phyloP scores from a whole-genome alignment of 1,140 invertebrate genomes.

The Branchinecta lynchi region DNA sequence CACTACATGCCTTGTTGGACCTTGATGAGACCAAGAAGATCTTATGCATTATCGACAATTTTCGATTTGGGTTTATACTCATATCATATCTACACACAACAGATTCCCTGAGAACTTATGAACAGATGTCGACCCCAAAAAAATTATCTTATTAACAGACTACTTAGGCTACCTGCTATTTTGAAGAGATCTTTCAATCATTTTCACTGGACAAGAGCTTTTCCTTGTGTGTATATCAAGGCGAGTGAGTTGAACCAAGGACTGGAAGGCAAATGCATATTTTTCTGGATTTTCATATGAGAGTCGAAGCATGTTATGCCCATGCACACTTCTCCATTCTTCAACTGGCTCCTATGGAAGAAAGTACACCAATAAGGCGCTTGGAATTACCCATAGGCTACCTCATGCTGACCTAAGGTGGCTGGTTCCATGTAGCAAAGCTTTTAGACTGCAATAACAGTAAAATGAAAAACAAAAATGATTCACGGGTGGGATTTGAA shows the following conservation, averaged over 20 bases:
- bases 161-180: slow-evolving; percentile 42
- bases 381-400: too few relatives aligned
- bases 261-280: slow-evolving; percentile 72
- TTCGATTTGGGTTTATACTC: not conserved
- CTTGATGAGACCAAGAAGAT: not conserved
- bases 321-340: slow-evolving; percentile 62
- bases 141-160: not conserved
- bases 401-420: too few relatives aligned
- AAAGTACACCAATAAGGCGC: too few relatives aligned
- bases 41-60: not conserved
- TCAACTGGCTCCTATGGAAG: slow-evolving; percentile 52
- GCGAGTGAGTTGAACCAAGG: slow-evolving; percentile 76
- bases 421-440: too few relatives aligned
- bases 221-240: slow-evolving; percentile 52
- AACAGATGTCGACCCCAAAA: not conserved
- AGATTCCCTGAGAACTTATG: not conserved
- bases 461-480: too few relatives aligned
- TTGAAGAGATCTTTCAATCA: slow-evolving; percentile 76
- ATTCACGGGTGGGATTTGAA: too few relatives aligned
- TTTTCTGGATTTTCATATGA: slow-evolving; percentile 66
- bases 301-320: slow-evolving; percentile 66
- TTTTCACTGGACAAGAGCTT: slow-evolving; percentile 48
- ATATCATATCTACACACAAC: not conserved
- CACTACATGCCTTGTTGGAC: not conserved
- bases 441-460: too few relatives aligned